phyloP scores from a whole-genome alignment of 92 coral and sea anemone genomes.

The Porites lobata region DNA sequence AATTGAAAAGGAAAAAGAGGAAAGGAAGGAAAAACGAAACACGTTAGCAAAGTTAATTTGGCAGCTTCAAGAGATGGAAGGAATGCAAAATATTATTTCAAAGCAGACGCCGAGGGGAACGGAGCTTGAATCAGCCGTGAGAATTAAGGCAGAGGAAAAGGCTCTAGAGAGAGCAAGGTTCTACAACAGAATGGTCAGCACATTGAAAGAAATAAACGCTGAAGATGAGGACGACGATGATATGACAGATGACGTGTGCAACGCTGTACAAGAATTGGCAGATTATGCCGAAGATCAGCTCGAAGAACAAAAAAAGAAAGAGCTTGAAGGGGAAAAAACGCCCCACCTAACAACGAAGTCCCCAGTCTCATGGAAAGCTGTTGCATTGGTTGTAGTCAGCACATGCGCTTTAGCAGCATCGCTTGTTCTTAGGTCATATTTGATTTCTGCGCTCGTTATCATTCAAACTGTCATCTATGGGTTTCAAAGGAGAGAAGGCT shows the following conservation, averaged over 20 bases:
- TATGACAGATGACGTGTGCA: conserved; percentile 70
- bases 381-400: conserved; percentile 51
- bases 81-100: conserved; percentile 76
- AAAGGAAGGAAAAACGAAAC: conserved; percentile 73
- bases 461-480: conserved; percentile 57
- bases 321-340: conserved; percentile 34
- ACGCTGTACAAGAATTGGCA: conserved; percentile 79
- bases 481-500: conserved; percentile 39
- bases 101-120: conserved; percentile 53
- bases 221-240: conserved; percentile 73
- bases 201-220: conserved; percentile 68
- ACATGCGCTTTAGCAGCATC: conserved; percentile 62
- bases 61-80: conserved; percentile 88
- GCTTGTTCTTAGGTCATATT: conserved; percentile 63
- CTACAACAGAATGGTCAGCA: conserved; percentile 70
- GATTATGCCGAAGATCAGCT: conserved; percentile 67
- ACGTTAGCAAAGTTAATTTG: conserved; percentile 85
- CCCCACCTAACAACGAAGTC: conserved; percentile 33
- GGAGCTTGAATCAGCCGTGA: conserved; percentile 58
- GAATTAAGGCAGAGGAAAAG: conserved; percentile 70
- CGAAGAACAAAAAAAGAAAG: conserved; percentile 30
- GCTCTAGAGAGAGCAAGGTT: conserved; percentile 75
- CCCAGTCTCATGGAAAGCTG: conserved; percentile 43
- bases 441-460: conserved; percentile 69
- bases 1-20: conserved; percentile 86